A percentile compares a stretch with the other conserved stretches of the same genome.
These are phyloP conservation scores for Dasyornis broadbenti DNA, from an alignment of 2,113 vertebrate species.

Conservation along the genomic window DNA sequence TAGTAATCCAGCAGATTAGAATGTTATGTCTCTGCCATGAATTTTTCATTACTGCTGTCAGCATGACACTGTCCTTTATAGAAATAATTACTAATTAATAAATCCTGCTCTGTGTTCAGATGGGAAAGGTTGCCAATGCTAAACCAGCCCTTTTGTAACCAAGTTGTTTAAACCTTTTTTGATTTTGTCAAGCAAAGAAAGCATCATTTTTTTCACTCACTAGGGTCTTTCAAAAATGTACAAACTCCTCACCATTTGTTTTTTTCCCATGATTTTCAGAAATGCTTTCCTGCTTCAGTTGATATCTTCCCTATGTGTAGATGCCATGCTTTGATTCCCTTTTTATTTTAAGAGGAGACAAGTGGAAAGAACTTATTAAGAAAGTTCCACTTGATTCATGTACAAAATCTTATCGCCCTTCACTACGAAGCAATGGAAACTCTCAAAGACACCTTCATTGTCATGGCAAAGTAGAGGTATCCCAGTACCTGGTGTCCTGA, in stretches of 20 bases:
- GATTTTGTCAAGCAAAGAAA: conserved; percentile 27
- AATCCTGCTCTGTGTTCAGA: conserved; percentile 1
- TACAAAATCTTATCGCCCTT: neutral
- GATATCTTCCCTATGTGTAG: neutral
- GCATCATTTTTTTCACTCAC: neutral
- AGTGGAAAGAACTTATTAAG: neutral
- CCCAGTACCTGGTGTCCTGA: neutral
- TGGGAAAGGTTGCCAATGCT: conserved; percentile 4
- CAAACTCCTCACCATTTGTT: neutral
- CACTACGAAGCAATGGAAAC: neutral
- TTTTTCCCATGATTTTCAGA: conserved; percentile 40
- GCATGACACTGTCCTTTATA: conserved; percentile 25
- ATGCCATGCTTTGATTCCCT: neutral
- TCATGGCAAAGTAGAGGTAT: neutral
- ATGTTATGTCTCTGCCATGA: conserved; percentile 22
- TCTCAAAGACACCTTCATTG: neutral
- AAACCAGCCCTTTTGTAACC: neutral
- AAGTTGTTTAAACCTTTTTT: conserved; percentile 10
- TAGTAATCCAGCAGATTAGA: conserved; percentile 61
- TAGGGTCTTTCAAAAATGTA: neutral
- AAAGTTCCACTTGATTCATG: neutral
- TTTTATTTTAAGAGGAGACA: neutral
- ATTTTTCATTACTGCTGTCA: conserved; percentile 55
- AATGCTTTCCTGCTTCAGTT: neutral
- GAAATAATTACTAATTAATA: conserved; percentile 56